A percentile compares a stretch with the other conserved stretches of the same genome.
Conservation (phyloP, 2,113 vertebrate species). For the Xenus cinereus region DNA sequence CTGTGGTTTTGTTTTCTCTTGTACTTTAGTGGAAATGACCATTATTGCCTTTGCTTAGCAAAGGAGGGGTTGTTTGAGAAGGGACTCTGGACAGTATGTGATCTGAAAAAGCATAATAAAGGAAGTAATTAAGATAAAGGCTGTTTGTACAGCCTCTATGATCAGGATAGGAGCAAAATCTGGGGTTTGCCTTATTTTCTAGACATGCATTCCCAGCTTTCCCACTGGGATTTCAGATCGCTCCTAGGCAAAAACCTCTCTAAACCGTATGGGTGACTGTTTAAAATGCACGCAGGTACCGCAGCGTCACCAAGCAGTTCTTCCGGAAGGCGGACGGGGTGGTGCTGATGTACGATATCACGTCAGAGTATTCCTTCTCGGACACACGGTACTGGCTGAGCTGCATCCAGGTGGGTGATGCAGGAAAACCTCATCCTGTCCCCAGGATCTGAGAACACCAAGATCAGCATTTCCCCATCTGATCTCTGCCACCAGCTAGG, state of each 20-base stretch:
- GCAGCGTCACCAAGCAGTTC: conserved; percentile 86
- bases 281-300: conserved; percentile 77
- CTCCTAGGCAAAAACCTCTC: neutral
- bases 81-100: neutral
- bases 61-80: neutral
- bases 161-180: neutral
- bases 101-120: neutral
- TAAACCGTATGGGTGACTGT: accelerated
- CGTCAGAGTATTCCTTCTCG: conserved; percentile 78
- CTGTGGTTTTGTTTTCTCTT: neutral
- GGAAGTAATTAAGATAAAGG: conserved; percentile 19
- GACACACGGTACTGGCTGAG: conserved; percentile 85
- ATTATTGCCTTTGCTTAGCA: neutral
- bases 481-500: neutral
- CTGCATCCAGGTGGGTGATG: conserved; percentile 82
- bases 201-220: neutral
- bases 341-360: conserved; percentile 93
- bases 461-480: neutral
- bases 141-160: neutral
- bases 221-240: neutral
- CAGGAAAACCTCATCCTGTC: neutral
- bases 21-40: neutral
- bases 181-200: neutral
- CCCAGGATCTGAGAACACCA: accelerated
- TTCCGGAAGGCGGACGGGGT: conserved; percentile 89